These are phyloP conservation scores for Cladorhizidae sp. DNA, from an alignment of 37 sponge, comb jelly and placozoan species.

Conservation along the genomic window DNA sequence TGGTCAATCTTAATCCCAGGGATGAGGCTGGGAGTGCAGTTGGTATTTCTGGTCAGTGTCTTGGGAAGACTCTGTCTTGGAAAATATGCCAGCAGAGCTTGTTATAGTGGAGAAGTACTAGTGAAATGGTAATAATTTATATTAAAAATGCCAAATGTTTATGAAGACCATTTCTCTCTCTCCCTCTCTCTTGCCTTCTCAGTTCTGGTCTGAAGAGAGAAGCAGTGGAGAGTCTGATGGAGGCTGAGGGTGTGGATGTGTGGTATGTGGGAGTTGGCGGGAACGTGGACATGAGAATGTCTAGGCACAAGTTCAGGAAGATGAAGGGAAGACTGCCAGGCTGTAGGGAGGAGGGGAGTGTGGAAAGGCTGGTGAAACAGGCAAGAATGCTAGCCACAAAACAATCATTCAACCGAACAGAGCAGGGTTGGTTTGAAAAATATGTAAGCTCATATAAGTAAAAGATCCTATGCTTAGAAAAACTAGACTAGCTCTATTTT, in stretches of 20 bases:
- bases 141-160: too few species aligned
- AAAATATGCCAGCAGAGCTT: slow-evolving; percentile 33
- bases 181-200: neutral
- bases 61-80: too few species aligned
- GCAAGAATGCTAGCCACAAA: neutral
- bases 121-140: slow-evolving; percentile 46
- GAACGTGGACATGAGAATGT: slow-evolving; percentile 29
- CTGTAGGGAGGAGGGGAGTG: slow-evolving; percentile 21
- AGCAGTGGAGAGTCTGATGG: slow-evolving; percentile 14
- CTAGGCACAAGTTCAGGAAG: neutral
- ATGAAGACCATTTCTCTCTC: neutral
- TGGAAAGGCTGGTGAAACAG: slow-evolving; percentile 45
- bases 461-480: neutral
- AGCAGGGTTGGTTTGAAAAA: slow-evolving; percentile 54
- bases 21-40: too few species aligned
- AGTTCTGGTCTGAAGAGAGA: slow-evolving; percentile 9
- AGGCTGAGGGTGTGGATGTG: slow-evolving; percentile 35
- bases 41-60: too few species aligned
- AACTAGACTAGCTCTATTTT: neutral
- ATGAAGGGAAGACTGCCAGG: slow-evolving; percentile 21
- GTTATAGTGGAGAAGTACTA: slow-evolving; percentile 44
- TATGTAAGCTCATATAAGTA: slow-evolving; percentile 30
- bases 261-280: slow-evolving; percentile 32
- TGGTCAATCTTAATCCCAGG: neutral
- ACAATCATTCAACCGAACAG: neutral